Base-by-base conservation (phyloP, 2,797 vertebrate species). In the Pangasius mekongensis region DNA sequence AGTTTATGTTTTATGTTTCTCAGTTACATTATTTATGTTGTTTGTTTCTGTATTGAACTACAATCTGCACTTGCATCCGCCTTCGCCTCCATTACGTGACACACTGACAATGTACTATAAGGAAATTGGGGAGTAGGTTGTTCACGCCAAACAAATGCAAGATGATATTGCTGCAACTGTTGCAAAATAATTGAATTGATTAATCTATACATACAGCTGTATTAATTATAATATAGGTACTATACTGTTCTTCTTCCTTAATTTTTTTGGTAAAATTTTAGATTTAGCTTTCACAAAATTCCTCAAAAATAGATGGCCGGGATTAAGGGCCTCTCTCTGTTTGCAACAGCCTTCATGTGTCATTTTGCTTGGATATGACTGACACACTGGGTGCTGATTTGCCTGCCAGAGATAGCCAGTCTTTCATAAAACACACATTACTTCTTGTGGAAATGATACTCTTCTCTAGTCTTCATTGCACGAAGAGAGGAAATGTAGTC, bases 351-450 rank as follows among this genome's bases (percentile, higher is more conserved):
- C 86, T 88, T 91, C 88, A 71, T 82, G 83, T 90, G 87, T 86
- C 69, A 87, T 90, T 24, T 87, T 89, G 83, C 80, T 49, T 71
- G 47, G 49, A 84, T 88, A 56, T 85, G 91, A 92, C 90, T 91
- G 89, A 90, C 86, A 87, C 20, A 13, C 78, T 49, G 86, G 62
- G 87, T 85, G 84, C 73, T 77, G 24, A 87, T 87, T 86, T 88
- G 83, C 43, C 43, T 47, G 43, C 43, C 43, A 8, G 43, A 47
- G 43, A 47, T 7, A 47, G 89, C 92, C 86, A 67, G 78, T 89
- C 89, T 90, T 88, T 89, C 84, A 89, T 89, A 84, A 91, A 92
- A 83, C 85, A 83, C 90, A 87, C 86, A 85, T 87, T 58, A 85
- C 87, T 86, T 83, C 43, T 77, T 27, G 30, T 74, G 80, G 82